Percentiles rank a stretch among this genome's conserved stretches.
phyloP scores from a whole-genome alignment of 2,113 vertebrate species.

The Lepus timidus region DNA sequence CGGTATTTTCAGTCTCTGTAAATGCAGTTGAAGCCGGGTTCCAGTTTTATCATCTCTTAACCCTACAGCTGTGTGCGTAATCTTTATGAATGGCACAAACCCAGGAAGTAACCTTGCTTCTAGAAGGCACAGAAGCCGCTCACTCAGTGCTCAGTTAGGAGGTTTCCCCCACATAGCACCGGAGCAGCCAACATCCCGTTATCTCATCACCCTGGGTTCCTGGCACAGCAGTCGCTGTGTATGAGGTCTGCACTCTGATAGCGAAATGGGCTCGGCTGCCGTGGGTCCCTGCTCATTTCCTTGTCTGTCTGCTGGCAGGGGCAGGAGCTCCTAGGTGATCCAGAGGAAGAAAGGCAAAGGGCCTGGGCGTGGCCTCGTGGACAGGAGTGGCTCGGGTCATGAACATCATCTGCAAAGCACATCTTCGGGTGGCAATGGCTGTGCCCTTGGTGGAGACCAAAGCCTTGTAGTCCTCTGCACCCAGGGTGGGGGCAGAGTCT shows the following conservation, averaged over 20 bases:
- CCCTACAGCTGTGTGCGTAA: no score
- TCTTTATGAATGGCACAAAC: neutral
- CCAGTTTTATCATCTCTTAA: neutral
- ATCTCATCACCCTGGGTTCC: neutral
- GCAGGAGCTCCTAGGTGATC: rapidly evolving
- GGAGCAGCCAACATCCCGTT: rapidly evolving
- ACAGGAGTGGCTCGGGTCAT: rapidly evolving
- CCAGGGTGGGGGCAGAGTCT: neutral
- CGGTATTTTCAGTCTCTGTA: neutral
- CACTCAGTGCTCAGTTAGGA: rapidly evolving
- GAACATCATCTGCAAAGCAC: neutral
- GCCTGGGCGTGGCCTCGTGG: rapidly evolving
- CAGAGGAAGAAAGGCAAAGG: neutral
- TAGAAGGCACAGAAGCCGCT: no score
- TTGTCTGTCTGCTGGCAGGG: neutral
- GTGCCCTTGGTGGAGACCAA: rapidly evolving
- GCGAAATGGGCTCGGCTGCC: rapidly evolving
- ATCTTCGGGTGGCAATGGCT: neutral
- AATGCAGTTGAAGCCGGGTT: no score
- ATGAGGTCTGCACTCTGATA: rapidly evolving
- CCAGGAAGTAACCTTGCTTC: neutral
- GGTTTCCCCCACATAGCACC: no score
- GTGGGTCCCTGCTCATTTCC: neutral
- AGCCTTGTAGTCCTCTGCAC: neutral
- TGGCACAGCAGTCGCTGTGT: neutral